Base-by-base conservation (phyloP, 1,140 invertebrate genomes). In the Sweltsa coloradensis region DNA sequence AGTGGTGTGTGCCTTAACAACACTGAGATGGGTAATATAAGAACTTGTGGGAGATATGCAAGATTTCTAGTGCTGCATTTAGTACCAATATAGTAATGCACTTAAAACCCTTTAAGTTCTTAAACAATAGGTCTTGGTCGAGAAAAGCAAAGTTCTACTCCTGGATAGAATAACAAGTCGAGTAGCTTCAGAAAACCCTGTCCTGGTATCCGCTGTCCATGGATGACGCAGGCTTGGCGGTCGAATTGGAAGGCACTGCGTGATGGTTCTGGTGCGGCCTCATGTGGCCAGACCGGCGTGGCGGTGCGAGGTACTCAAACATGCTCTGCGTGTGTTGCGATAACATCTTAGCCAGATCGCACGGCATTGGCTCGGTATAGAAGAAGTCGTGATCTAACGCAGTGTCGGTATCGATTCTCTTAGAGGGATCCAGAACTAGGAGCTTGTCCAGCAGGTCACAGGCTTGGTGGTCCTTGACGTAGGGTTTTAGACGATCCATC, bases 311-410 rank as follows among this genome's bases (percentile, higher is more conserved):
- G 61, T 89, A 97, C 64, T 97, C 93, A 60, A 97, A 97, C 91
- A 96, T 97, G 61, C 89, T 94, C 55, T 91, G 89, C 0, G 81
- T 83, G 60, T 95, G 90, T 57, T 93, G 87, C 0, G 88, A 88
- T 37, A 97, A 66, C 90, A 96, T 96, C 69, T 87, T 89, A 22
- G 78, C 85, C 1, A 97, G 67, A 60, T 95, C 90, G 59, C 80
- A 83, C 0, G 93, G 92, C 81, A 94, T 87, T 23, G 96, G 95
- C 62, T 96, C 92, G 1, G 82, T 89, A 90, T 92, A 98, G 64
- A 98, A 99, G 64, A 98, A 98, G 59, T 97, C 92, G 57, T 98
- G 93, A 71, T 97, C 95, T 1, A 99, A 61, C 0, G 94, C 94
- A 1, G 83, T 83, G 60, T 98, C 93, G 0, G 91, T 83, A 64